Evolutionary conservation across 2,797 vertebrate species (phyloP).

Genomic region (Otolemur crassicaudatus): DNA sequence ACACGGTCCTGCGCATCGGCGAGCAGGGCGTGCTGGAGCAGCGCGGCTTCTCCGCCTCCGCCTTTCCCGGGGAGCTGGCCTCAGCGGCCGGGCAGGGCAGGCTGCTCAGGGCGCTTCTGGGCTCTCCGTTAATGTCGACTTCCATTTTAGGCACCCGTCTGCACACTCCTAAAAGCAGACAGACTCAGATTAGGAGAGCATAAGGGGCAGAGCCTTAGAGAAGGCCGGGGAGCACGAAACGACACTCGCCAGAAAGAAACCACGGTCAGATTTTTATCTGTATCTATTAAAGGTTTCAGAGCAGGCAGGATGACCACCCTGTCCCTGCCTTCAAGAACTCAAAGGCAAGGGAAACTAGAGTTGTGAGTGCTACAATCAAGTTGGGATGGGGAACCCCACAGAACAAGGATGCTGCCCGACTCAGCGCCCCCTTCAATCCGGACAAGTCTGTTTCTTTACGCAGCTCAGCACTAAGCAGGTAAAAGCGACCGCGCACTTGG

Average conservation of each 20-base stretch:
- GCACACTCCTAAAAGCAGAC: constrained; percentile 84
- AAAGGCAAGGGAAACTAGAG: neutral
- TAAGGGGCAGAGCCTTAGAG: fast-evolving
- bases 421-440: neutral
- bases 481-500: neutral
- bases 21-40: constrained; percentile 98
- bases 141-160: constrained; percentile 92
- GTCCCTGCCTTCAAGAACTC: neutral
- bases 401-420: neutral
- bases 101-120: constrained; percentile 90
- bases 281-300: fast-evolving
- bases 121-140: constrained; percentile 93
- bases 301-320: neutral
- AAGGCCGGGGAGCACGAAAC: neutral
- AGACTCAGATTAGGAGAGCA: constrained; percentile 76
- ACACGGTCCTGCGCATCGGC: constrained; percentile 93
- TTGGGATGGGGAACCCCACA: neutral
- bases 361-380: neutral
- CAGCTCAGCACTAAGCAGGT: neutral
- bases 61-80: constrained; percentile 88
- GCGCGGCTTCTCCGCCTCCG: constrained; percentile 93
- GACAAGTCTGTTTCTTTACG: neutral
- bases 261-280: neutral
- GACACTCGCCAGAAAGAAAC: neutral
- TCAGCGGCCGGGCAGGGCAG: constrained; percentile 90